phyloP scores from a whole-genome alignment of 2,888 invertebrate genomes.

The Melanophora roralis region DNA sequence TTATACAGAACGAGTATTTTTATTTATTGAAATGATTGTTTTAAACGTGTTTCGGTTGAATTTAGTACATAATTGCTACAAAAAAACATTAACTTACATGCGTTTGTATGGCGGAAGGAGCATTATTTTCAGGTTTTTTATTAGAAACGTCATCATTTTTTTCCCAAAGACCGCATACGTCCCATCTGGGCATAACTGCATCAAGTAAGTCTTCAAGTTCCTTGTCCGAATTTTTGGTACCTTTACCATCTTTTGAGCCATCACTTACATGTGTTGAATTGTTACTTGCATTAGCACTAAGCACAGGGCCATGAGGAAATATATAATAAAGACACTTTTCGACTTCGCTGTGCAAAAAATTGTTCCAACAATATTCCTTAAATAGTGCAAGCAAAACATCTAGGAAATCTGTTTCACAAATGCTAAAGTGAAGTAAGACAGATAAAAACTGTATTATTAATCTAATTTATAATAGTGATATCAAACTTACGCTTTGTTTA shows the following conservation, averaged over 20 bases:
- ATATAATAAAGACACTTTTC: constrained; percentile 87
- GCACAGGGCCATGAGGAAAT: constrained; percentile 77
- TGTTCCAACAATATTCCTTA: constrained; percentile 94
- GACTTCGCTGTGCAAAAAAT: constrained; percentile 95
- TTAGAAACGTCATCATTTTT: constrained; percentile 67
- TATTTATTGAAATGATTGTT: too few relatives aligned
- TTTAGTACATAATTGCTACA: too few relatives aligned
- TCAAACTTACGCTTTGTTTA: constrained; percentile 82
- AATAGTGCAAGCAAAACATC: constrained; percentile 88
- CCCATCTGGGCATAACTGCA: not conserved
- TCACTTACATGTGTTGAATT: constrained; percentile 68
- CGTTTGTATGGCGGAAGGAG: constrained; percentile 79
- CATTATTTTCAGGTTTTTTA: constrained; percentile 64
- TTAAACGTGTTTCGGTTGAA: too few relatives aligned
- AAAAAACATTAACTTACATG: constrained; percentile 78
- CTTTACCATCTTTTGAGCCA: constrained; percentile 51
- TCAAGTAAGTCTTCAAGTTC: not conserved
- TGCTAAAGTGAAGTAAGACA: constrained; percentile 63
- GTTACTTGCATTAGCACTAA: constrained; percentile 73
- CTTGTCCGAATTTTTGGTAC: not conserved
- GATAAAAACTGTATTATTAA: not conserved
- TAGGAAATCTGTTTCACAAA: constrained; percentile 79
- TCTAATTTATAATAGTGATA: not conserved
- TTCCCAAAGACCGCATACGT: too few relatives aligned
- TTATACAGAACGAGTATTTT: too few relatives aligned